A percentile compares a stretch with the other conserved stretches of the same genome.
Evolutionary conservation across 2,113 vertebrate genomes (phyloP).

Genomic region (Hippoglossus stenolepis): DNA sequence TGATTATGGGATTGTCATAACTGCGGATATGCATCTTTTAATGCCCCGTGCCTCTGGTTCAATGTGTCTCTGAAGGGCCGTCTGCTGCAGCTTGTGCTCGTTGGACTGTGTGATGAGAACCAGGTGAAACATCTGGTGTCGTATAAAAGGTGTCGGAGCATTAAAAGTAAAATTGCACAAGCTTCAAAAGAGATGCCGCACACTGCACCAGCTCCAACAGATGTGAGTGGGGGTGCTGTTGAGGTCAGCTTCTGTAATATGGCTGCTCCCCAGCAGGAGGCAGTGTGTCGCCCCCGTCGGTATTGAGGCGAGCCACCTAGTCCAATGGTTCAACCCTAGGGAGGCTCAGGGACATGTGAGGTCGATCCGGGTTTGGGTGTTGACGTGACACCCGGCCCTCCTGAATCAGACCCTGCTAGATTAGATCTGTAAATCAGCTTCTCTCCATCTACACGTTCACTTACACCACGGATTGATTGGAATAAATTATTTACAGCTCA

Average conservation of each 20-base stretch:
- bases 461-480: slow-evolving; percentile 54
- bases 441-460: slow-evolving; percentile 35
- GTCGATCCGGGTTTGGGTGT: slow-evolving; percentile 23
- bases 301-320: not conserved
- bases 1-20: slow-evolving; percentile 57
- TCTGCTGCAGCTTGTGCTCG: slow-evolving; percentile 37
- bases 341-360: not conserved
- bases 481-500: slow-evolving; percentile 69
- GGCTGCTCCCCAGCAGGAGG: slow-evolving; percentile 49
- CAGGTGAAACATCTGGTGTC: slow-evolving; percentile 71
- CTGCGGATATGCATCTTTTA: slow-evolving; percentile 49
- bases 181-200: slow-evolving; percentile 38
- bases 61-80: slow-evolving; percentile 45
- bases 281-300: slow-evolving; percentile 21
- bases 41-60: slow-evolving; percentile 39
- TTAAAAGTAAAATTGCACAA: slow-evolving; percentile 35
- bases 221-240: slow-evolving; percentile 37
- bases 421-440: slow-evolving; percentile 45
- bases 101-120: slow-evolving; percentile 59
- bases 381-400: slow-evolving; percentile 35
- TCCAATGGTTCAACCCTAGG: slow-evolving; percentile 18
- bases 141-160: slow-evolving; percentile 65
- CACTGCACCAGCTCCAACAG: slow-evolving; percentile 40
- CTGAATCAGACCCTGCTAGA: slow-evolving; percentile 50
- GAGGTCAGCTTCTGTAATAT: slow-evolving; percentile 56